Evolutionary conservation across 2,797 vertebrate genomes (phyloP), one percentile per base, ranked within the genome.

Genomic region (Peromyscus melanophrys): DNA sequence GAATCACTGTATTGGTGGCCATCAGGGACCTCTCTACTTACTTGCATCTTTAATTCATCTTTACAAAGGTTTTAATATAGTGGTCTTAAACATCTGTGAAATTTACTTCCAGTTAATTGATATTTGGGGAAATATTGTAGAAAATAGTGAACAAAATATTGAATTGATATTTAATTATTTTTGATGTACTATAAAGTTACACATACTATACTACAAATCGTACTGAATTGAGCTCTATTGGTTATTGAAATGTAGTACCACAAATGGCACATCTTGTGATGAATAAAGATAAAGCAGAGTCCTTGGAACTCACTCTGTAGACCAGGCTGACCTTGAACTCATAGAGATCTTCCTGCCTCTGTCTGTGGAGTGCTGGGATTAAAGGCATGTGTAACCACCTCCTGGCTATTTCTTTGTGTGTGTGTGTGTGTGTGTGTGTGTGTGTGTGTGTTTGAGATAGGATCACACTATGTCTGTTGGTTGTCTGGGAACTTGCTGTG

Each of bases 51-150:
- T 83, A 84, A 67, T 21, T 43, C 19, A 29, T 85, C 49, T 46
- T 82, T 67, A 49, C 57, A 69, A 90, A 69, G 7, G 92, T 92
- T 92, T 93, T 73, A 90, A 59, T 46, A 16, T 82, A 81, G 34
- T 93, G 17, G 14, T 55, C 59, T 49, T 91, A 83, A 89, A 71
- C 0, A 1, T 88, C 12, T 81, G 65, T 67, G 86, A 90, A 92
- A 84, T 96, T 57, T 77, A 83, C 73, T 71, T 14, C 25, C 89
- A 77, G 6, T 0, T 89, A 89, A 34, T 67, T 82, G 59, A 63
- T 90, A 11, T 37, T 84, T 81, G 63, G 67, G 43, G 75, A 93
- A 31, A 23, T 84, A 52, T 61, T 93, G 3, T 49, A 63, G 34
- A 82, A 89, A 25, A 13, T 49, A 88, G 9, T 67, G 5, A 37